Percentiles rank a stretch among this genome's conserved stretches.
phyloP scores from a whole-genome alignment of 1,140 invertebrate genomes.

The Adelges cooleyi region DNA sequence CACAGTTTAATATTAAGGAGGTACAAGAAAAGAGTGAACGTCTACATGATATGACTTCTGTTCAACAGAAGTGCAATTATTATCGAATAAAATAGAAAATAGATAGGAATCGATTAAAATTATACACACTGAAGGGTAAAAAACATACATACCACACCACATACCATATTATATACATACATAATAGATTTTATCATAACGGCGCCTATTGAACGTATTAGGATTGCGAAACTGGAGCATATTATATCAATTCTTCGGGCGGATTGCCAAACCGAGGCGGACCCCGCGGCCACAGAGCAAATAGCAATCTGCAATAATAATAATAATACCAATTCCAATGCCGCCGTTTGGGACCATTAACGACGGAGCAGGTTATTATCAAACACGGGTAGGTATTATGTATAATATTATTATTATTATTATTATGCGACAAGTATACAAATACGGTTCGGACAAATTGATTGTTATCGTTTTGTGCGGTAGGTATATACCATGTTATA shows the following conservation, averaged over 20 bases:
- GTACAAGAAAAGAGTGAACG: too few species aligned
- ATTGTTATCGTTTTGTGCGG: slow-evolving; percentile 3
- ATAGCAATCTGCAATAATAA: too few species aligned
- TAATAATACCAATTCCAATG: too few species aligned
- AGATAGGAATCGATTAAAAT: too few species aligned
- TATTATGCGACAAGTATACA: background rate
- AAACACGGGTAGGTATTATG: too few species aligned
- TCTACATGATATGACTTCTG: too few species aligned
- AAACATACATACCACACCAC: too few species aligned
- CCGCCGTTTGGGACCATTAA: background rate
- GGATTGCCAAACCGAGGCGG: background rate
- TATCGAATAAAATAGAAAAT: too few species aligned
- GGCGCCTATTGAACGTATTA: background rate
- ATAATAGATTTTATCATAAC: background rate
- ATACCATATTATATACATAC: background rate
- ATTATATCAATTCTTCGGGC: slow-evolving; percentile 7
- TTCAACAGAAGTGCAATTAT: too few species aligned
- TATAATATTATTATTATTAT: slow-evolving; percentile 2
- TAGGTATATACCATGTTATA: background rate
- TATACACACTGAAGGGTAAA: too few species aligned
- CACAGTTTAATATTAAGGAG: too few species aligned
- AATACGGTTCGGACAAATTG: slow-evolving; percentile 11
- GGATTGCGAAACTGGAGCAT: slow-evolving; percentile 17
- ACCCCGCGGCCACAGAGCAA: background rate
- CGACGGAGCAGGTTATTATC: too few species aligned